Evolutionary conservation across 2,113 vertebrate genomes (phyloP), one percentile per base, ranked within the genome.

Genomic region (Forbesichthys agassizii): DNA sequence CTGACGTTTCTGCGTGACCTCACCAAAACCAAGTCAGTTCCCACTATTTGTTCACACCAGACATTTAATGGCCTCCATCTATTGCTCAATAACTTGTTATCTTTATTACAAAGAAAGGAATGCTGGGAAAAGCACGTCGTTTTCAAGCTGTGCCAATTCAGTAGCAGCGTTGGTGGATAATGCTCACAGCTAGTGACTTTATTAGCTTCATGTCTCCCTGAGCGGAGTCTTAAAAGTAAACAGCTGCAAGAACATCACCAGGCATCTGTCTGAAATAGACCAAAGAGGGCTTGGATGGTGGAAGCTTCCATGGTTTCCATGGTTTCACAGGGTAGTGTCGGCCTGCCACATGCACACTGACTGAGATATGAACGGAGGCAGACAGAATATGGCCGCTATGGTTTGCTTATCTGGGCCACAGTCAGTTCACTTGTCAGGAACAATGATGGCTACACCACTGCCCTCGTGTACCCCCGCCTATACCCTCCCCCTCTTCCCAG

Each of bases 391-490:
- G 69, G 83, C 74, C 68, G 76, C 81, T 65, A 63, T 66, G 68
- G 74, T 63, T 56, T 51, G 67, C 79, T 79, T 83, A 84, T 86
- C 56, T 61, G 64, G 20, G 57, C 61, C 72, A 57, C 60, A 69
- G 80, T 87, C 83, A 78, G 74, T 65, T 78, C 67, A 67, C 77
- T 82, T 36, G 1, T 75, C 18, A 0, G 68, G 18, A 33, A 88
- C 88, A 88, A 86, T 87, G 81, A 80, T 69, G 68, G 70, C 69
- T 83, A 88, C 81, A 80, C 73, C 70, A 16, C 68, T 64, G 63
- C 73, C 65, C 59, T 81, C 64, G 64, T 16, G 61, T 73, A 64
- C 61, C 74, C 74, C 61, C 11, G 76, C 78, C 64, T 78, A 36
- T 59, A 10, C 73, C 78, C 77, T 58, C 73, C 84, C 79, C 67